A percentile compares a stretch with the other conserved stretches of the same genome.
phyloP scores from a whole-genome alignment of 2,888 invertebrate genomes.

The Chrysina gloriosa region DNA sequence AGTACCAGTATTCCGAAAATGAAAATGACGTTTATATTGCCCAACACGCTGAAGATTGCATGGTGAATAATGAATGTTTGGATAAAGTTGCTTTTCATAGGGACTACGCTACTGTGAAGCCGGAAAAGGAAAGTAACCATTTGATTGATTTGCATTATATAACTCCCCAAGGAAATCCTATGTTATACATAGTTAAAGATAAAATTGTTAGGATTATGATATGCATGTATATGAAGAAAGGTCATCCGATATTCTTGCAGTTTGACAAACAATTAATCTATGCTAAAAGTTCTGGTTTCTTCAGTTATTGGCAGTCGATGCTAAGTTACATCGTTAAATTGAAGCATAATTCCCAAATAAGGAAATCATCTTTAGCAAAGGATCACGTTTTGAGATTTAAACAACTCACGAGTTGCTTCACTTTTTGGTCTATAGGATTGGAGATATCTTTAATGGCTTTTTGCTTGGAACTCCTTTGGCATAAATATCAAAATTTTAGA shows the following conservation, averaged over 20 bases:
- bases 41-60: neutral
- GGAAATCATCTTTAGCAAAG: neutral
- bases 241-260: constrained; percentile 31
- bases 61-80: neutral
- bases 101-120: constrained; percentile 17
- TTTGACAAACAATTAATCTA: neutral
- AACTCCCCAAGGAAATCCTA: neutral
- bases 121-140: constrained; percentile 5
- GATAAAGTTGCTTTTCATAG: constrained; percentile 9
- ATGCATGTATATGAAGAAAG: constrained; percentile 20
- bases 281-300: constrained; percentile 4
- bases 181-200: constrained; percentile 29
- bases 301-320: constrained; percentile 15
- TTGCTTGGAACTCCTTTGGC: constrained; percentile 11
- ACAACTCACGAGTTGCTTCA: constrained; percentile 13
- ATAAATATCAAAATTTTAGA: neutral
- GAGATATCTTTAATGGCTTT: neutral
- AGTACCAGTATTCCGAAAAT: neutral
- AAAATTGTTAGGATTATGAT: neutral
- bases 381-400: neutral
- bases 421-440: constrained; percentile 4
- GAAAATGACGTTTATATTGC: constrained; percentile 1
- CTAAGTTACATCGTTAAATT: constrained; percentile 8
- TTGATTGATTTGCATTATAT: constrained; percentile 9
- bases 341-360: constrained; percentile 8